Evolutionary conservation across 2,888 invertebrate species (phyloP), one percentile per base, ranked within the genome.

Genomic region (Mechanitis messenoides): DNA sequence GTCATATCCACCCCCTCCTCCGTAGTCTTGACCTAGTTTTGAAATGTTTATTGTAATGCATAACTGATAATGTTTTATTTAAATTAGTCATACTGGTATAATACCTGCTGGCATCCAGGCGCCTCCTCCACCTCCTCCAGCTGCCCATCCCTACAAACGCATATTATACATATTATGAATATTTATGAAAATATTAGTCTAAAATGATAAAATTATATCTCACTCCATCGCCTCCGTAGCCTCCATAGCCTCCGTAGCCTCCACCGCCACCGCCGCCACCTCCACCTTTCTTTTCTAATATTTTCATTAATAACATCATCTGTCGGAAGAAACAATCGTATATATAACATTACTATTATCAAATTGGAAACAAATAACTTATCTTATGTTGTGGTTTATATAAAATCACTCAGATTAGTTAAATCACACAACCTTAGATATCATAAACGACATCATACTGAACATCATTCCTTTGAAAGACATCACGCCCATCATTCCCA

Each of bases 391-490:
- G 6, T 35, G 20, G 20, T 35, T 35, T 35, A 35, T 45, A n/a
- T 46, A 46, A 33, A 6, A n/a, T 71, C 31, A 59, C 63, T 87
- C 73, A 91, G 9, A 9, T 7, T 42, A 42, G 9, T 1, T 9
- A 1, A 42, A 42, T 3, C 9, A 42, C 3, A 42, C 35, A 35
- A 35, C 91, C 81, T 92, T 93, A 2, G 92, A 87, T 60, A 93
- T 74, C 88, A 92, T 89, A 66, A 92, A 84, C 0, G 92, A 91
- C 85, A 92, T 90, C 78, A 92, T 92, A 54, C 92, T 91, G 75
- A 93, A 91, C 83, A 92, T 87, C 91, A 92, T 91, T 12, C 91
- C 91, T 72, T 92, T 92, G 74, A 92, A 87, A 0, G 92, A 89
- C 84, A 91, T 90, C 85, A 92, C 88, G 33, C 92, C 92, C 85